Evolutionary conservation across 2,888 invertebrate genomes (phyloP), one percentile per base, ranked within the genome.

Genomic region (Habroteleia sp.): DNA sequence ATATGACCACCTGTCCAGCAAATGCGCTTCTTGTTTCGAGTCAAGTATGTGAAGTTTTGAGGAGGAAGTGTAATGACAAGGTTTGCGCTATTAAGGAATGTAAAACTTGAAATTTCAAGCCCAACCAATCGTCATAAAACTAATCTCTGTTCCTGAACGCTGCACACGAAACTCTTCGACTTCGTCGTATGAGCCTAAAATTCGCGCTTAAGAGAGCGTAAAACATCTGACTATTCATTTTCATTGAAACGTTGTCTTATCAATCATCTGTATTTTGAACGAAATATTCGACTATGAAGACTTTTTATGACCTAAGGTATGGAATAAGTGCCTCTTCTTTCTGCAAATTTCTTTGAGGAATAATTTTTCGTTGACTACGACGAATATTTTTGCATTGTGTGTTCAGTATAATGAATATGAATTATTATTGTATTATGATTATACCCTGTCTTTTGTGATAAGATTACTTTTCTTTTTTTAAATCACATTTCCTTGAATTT

Each of bases 201-300:
- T 62, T 74, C 73, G 41, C 16, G 25, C 20, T 76, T 79, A 81
- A 31, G 77, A 76, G 81, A 82, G 79, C 79, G 48, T 52, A 66
- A 79, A 77, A 58, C 63, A 13, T 62, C 74, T 16, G 41, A 63
- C 50, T 76, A 58, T 69, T 76, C 75, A 65, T 77, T 77, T 77
- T 72, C 69, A 72, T 72, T 76, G 11, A 35, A 62, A 46, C 8
- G 42, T 46, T 39, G 16, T 3, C 10, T 56, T 63, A 72, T 72
- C 63, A 56, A 63, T 56, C 13, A 72, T 71, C 63, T 71, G 7
- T 23, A 72, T 50, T 63, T 37, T 39, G 23, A 62, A 48, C 27
- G 44, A 42, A 66, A 46, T 20, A 54, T 54, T 66, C 46, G 35
- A 16, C 3, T 62, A n/a, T n/a, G n/a, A n/a, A n/a, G n/a, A n/a